phyloP scores from a whole-genome alignment of 2,797 vertebrate species.

The Harpia harpyja region DNA sequence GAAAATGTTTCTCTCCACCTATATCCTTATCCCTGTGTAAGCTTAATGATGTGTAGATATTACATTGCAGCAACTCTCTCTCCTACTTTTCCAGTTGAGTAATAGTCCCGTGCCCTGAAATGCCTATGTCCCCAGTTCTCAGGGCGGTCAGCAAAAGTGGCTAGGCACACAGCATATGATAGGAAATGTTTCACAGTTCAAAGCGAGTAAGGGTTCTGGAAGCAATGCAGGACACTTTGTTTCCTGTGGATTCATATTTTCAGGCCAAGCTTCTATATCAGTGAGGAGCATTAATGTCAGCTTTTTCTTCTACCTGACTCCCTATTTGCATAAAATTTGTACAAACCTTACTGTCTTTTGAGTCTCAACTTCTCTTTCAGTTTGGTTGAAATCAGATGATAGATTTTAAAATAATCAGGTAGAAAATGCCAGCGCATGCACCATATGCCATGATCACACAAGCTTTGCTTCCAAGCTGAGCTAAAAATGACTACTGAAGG shows the following conservation, averaged over 20 bases:
- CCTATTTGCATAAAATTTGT: not conserved
- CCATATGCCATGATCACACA: not conserved
- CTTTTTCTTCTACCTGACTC: not conserved
- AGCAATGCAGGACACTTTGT: not conserved
- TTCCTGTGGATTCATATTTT: not conserved
- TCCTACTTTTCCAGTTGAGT: not conserved
- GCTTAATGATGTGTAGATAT: not conserved
- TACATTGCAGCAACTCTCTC: not conserved
- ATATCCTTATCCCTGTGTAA: not conserved
- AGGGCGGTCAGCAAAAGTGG: not conserved
- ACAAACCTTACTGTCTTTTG: not conserved
- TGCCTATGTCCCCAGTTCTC: not conserved
- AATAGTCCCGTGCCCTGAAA: not conserved
- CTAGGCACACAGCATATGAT: rapidly evolving
- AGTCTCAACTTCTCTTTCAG: not conserved
- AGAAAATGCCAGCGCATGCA: not conserved
- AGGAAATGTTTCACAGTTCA: not conserved
- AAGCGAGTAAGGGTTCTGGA: not conserved
- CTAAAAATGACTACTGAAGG: not conserved
- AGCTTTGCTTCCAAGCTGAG: not conserved
- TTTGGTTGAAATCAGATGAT: not conserved
- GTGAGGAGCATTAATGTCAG: not conserved
- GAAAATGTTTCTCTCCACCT: not conserved
- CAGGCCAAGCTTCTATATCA: not conserved
- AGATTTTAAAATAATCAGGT: not conserved